Evolutionary conservation across 1,140 invertebrate species (phyloP).

Genomic region (Meloidogyne exigua): DNA sequence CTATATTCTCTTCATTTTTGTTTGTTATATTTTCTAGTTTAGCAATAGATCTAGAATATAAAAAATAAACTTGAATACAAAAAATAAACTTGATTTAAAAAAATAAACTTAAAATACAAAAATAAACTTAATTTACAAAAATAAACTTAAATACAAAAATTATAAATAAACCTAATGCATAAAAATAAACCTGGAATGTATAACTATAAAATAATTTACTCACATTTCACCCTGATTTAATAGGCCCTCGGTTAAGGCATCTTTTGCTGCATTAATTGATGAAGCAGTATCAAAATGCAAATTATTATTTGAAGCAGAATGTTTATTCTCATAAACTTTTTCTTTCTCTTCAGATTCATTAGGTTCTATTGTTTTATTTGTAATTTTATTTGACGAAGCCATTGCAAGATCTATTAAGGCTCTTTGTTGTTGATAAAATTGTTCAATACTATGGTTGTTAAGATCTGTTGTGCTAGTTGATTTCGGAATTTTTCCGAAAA

Average conservation of each 20-base stretch:
- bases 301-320: not conserved
- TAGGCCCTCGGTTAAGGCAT: not conserved
- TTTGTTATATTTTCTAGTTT: not conserved
- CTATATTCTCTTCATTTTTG: not conserved
- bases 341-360: not conserved
- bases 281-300: not conserved
- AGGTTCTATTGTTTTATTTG: not conserved
- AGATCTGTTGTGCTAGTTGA: constrained; percentile 50
- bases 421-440: constrained; percentile 8
- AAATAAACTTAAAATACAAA: too few species aligned
- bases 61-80: not conserved
- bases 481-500: constrained; percentile 30
- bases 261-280: not conserved
- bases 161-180: too few species aligned
- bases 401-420: not conserved
- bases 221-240: not conserved
- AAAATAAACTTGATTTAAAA: too few species aligned
- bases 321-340: not conserved
- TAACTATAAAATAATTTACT: not conserved
- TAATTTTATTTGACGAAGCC: constrained; percentile 11
- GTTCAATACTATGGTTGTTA: constrained; percentile 9
- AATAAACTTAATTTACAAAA: not conserved
- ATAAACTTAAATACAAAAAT: not conserved
- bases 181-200: not conserved
- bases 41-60: not conserved